Percentiles rank a stretch among this genome's conserved stretches.
Evolutionary conservation across 2,888 invertebrate species (phyloP).

Genomic region (Drosophila parthenogenetica): DNA sequence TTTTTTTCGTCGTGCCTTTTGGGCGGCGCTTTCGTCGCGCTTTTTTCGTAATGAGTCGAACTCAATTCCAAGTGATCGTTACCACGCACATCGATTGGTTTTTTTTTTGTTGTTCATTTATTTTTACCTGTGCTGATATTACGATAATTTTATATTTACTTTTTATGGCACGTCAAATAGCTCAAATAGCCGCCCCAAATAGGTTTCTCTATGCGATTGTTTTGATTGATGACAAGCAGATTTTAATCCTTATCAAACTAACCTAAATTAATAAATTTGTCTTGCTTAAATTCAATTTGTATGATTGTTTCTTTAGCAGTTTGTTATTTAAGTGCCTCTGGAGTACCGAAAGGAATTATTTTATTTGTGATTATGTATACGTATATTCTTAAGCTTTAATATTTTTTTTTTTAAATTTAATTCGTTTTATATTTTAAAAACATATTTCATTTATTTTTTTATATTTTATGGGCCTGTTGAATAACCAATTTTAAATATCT

Average conservation of each 20-base stretch:
- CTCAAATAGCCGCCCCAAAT: constrained; percentile 19
- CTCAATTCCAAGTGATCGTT: constrained; percentile 31
- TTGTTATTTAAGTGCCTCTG: too few species aligned
- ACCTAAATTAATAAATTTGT: background rate
- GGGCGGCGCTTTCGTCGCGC: constrained; percentile 41
- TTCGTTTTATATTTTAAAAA: too few species aligned
- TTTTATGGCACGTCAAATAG: constrained; percentile 17
- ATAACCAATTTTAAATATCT: background rate
- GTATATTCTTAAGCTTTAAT: too few species aligned
- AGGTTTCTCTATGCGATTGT: constrained; percentile 7
- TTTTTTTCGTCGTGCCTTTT: constrained; percentile 31
- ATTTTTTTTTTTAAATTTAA: too few species aligned
- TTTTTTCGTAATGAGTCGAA: constrained; percentile 46
- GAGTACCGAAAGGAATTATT: too few species aligned
- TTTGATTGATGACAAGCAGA: constrained; percentile 10
- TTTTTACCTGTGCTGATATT: constrained; percentile 24
- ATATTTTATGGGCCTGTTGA: background rate
- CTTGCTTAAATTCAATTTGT: background rate
- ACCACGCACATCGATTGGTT: constrained; percentile 35
- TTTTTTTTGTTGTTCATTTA: constrained; percentile 11
- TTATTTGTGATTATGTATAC: too few species aligned
- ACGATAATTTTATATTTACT: constrained; percentile 33
- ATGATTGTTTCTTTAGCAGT: background rate
- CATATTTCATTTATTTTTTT: too few species aligned
- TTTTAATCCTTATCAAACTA: constrained; percentile 2